Evolutionary conservation across 2,797 vertebrate species (phyloP).

Genomic region (Todus mexicanus): DNA sequence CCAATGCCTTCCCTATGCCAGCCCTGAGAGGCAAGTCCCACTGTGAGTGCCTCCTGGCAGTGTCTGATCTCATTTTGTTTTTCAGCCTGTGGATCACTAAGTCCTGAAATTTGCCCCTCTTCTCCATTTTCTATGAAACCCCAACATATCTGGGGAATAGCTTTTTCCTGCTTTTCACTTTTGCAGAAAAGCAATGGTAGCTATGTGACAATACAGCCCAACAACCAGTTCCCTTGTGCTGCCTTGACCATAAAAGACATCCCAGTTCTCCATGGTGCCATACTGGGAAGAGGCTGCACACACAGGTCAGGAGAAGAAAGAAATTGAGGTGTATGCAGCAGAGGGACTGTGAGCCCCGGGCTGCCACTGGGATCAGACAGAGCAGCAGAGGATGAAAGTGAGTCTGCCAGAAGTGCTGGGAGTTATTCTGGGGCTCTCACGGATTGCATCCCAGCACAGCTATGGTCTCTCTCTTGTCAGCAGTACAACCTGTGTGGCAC

Average conservation of each 20-base stretch:
- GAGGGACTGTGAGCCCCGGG: accelerated
- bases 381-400: neutral
- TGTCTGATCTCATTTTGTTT: neutral
- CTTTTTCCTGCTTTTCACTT: neutral
- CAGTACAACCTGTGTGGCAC: neutral
- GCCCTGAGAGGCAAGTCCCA: neutral
- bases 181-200: neutral
- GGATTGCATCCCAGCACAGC: neutral
- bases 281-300: neutral
- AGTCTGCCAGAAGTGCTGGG: neutral
- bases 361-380: neutral
- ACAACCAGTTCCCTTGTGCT: neutral
- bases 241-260: neutral
- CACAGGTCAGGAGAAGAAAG: neutral
- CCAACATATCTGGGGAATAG: neutral
- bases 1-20: accelerated
- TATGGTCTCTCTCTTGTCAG: neutral
- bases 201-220: neutral
- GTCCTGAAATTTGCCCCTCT: neutral
- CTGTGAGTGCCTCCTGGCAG: neutral
- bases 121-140: neutral
- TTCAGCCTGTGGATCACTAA: neutral
- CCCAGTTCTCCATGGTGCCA: neutral
- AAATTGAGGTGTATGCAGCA: accelerated
- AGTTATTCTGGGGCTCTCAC: neutral